A percentile compares a stretch with the other conserved stretches of the same genome.
These are phyloP conservation scores for Manduca sexta DNA, from an alignment of 1,140 invertebrate genomes.

Conservation along the genomic window DNA sequence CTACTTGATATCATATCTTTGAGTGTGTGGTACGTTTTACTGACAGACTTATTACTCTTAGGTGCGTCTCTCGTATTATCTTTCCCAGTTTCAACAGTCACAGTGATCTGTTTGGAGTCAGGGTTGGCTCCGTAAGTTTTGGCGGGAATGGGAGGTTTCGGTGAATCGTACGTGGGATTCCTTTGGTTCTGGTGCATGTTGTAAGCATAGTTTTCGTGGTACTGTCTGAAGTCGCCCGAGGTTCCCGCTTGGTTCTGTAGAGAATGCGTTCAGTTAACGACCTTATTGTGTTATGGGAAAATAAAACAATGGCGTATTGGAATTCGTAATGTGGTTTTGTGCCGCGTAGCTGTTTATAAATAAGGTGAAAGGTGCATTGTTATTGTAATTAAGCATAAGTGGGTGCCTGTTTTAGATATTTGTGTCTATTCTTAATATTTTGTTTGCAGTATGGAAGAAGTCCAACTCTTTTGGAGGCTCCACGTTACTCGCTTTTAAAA, in stretches of 20 bases:
- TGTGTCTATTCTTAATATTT: background rate
- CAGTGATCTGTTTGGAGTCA: slow-evolving; percentile 65
- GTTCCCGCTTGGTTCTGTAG: slow-evolving; percentile 59
- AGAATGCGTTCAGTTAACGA: slow-evolving; percentile 14
- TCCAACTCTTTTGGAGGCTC: too few species aligned
- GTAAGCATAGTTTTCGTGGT: slow-evolving; percentile 64
- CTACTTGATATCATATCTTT: slow-evolving; percentile 90
- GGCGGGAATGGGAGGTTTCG: slow-evolving; percentile 60
- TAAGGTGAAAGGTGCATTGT: slow-evolving; percentile 22
- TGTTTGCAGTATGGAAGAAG: too few species aligned
- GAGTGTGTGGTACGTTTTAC: slow-evolving; percentile 86
- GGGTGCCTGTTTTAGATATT: background rate
- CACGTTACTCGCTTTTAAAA: too few species aligned
- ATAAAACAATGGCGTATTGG: slow-evolving; percentile 31
- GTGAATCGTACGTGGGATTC: slow-evolving; percentile 53
- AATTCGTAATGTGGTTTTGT: slow-evolving; percentile 16
- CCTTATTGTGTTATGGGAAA: slow-evolving; percentile 32
- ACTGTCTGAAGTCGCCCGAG: slow-evolving; percentile 62
- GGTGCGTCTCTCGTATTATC: slow-evolving; percentile 72
- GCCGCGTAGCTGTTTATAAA: slow-evolving; percentile 8
- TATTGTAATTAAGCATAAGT: slow-evolving; percentile 13
- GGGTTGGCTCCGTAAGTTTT: slow-evolving; percentile 59
- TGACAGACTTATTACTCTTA: slow-evolving; percentile 78
- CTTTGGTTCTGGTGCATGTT: slow-evolving; percentile 58
- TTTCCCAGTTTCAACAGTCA: slow-evolving; percentile 71